Conservation (phyloP, 2,113 vertebrate genomes). For the Reinhardtius hippoglossoides region DNA sequence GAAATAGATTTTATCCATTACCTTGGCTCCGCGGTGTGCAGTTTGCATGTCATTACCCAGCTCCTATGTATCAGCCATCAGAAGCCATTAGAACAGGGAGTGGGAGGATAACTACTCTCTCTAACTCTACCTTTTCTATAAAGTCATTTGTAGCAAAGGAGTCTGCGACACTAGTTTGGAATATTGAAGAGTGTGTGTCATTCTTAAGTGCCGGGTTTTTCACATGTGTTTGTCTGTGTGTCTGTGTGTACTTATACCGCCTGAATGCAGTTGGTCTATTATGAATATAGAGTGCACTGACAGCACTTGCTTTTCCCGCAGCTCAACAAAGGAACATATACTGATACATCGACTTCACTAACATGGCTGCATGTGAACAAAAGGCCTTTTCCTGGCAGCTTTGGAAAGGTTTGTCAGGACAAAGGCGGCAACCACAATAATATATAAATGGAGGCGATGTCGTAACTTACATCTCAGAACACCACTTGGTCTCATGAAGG, state of each 20-base stretch:
- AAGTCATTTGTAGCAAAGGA: constrained; percentile 54
- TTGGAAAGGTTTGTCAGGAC: too few species aligned
- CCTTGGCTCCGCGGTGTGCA: constrained; percentile 25
- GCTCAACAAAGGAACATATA: constrained; percentile 50
- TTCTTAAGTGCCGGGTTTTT: constrained; percentile 28
- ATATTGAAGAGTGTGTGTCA: constrained; percentile 50
- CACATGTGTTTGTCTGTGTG: constrained; percentile 7
- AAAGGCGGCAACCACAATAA: background rate
- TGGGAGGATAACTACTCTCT: constrained; percentile 57
- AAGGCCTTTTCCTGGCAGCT: constrained; percentile 26
- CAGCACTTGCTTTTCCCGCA: constrained; percentile 44
- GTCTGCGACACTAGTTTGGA: constrained; percentile 42
- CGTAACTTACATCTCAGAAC: too few species aligned
- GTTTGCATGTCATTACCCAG: constrained; percentile 66
- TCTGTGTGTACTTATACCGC: constrained; percentile 14
- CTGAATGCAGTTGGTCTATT: constrained; percentile 57
- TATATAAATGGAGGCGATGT: background rate
- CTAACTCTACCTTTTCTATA: constrained; percentile 48
- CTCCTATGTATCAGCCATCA: constrained; percentile 51
- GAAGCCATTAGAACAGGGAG: constrained; percentile 50
- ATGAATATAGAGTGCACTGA: constrained; percentile 46
- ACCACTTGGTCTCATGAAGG: too few species aligned
- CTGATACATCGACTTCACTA: constrained; percentile 13
- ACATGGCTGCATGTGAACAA: constrained; percentile 37
- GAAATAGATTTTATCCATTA: constrained; percentile 71